Conservation (phyloP, 2,797 vertebrate genomes). For the Rallus crepitans region DNA sequence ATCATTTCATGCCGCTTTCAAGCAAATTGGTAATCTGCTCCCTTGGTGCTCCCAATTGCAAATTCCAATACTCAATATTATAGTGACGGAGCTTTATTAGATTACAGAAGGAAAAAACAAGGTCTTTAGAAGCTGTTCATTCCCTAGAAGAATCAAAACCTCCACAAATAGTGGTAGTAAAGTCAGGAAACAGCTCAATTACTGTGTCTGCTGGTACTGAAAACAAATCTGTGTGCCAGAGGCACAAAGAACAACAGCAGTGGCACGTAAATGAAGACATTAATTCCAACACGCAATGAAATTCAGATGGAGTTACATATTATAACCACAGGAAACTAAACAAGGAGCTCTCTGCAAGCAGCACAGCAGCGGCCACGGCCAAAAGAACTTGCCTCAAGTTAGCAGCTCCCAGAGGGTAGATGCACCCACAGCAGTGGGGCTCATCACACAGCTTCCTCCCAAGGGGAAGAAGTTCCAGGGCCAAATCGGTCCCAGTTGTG, state of each 20-base stretch:
- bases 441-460: fast-evolving
- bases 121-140: neutral
- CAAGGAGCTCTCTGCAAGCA: neutral
- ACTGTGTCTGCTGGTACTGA: neutral
- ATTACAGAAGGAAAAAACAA: neutral
- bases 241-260: neutral
- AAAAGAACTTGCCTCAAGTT: neutral
- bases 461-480: no score
- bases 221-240: conserved; percentile 10
- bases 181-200: conserved; percentile 4
- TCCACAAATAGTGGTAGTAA: neutral
- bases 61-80: neutral
- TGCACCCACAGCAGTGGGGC: neutral
- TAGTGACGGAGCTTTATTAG: neutral
- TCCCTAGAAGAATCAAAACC: neutral
- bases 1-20: neutral
- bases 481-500: neutral
- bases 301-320: neutral
- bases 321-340: neutral
- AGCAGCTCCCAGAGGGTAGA: neutral
- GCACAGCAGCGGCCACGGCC: neutral
- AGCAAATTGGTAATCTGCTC: neutral
- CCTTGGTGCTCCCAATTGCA: fast-evolving
- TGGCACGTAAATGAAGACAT: neutral
- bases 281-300: neutral